Conservation (phyloP, 2,113 vertebrate species). For the Theristicus caerulescens region DNA sequence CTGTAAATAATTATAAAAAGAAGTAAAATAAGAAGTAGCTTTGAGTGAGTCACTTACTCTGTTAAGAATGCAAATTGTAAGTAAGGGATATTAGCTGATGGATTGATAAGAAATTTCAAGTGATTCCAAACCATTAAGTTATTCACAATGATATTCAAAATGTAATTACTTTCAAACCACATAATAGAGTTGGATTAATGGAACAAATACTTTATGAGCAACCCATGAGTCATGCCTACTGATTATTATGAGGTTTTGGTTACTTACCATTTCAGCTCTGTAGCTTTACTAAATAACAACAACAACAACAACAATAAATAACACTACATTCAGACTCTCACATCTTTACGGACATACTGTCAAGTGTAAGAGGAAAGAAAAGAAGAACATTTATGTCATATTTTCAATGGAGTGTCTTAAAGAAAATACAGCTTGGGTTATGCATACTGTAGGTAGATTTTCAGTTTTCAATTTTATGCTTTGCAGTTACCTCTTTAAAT, state of each 20-base stretch:
- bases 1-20: background rate
- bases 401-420: background rate
- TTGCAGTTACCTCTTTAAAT: background rate
- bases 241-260: background rate
- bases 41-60: background rate
- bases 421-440: background rate
- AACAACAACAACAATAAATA: background rate
- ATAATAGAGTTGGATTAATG: background rate
- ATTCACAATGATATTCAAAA: slow-evolving; percentile 19
- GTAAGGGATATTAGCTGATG: background rate
- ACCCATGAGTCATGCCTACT: background rate
- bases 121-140: slow-evolving; percentile 28
- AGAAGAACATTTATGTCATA: background rate
- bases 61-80: background rate
- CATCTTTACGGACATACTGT: background rate
- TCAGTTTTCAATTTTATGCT: background rate
- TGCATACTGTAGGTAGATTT: background rate
- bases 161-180: slow-evolving; percentile 21
- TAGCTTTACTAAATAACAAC: slow-evolving; percentile 19
- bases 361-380: background rate
- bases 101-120: slow-evolving; percentile 14
- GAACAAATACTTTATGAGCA: slow-evolving; percentile 10
- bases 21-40: background rate
- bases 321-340: background rate
- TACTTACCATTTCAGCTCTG: slow-evolving; percentile 1